phyloP scores from a whole-genome alignment of 2,113 vertebrate species.

The Electrona antarctica region DNA sequence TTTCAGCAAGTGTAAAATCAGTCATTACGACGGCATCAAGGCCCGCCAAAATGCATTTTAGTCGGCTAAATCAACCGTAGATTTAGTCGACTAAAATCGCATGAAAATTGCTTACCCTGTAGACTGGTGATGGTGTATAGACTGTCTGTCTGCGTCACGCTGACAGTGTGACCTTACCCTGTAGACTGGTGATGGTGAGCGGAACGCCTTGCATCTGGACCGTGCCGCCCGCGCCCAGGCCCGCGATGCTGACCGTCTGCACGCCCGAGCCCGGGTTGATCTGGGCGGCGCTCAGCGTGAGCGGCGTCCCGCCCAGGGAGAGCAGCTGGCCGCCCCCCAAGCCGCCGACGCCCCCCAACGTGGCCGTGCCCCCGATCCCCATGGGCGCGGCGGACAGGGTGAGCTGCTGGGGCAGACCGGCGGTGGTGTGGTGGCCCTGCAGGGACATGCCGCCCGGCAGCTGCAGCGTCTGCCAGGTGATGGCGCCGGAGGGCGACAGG shows the following conservation, averaged over 20 bases:
- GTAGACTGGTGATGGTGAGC: constrained; percentile 94
- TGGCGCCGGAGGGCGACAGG: constrained; percentile 93
- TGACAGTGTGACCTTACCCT: constrained; percentile 76
- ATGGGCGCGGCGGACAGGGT: constrained; percentile 87
- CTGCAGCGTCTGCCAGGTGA: constrained; percentile 98
- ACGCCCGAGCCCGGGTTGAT: constrained; percentile 94
- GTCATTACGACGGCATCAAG: too few species aligned
- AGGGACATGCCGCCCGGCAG: constrained; percentile 81
- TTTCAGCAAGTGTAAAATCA: too few species aligned
- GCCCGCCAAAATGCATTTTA: too few species aligned
- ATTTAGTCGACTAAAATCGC: too few species aligned
- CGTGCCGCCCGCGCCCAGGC: constrained; percentile 80
- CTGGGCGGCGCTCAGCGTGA: constrained; percentile 94
- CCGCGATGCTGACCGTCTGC: constrained; percentile 96
- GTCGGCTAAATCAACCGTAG: too few species aligned
- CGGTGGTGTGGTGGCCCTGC: constrained; percentile 82
- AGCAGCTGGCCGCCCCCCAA: constrained; percentile 85
- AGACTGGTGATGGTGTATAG: too few species aligned
- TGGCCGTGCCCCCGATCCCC: constrained; percentile 86
- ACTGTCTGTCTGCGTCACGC: too few species aligned
- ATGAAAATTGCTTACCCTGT: too few species aligned
- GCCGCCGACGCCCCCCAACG: constrained; percentile 70
- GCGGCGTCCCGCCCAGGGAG: constrained; percentile 90
- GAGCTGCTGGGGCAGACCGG: constrained; percentile 92
- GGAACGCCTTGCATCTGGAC: constrained; percentile 97